These are phyloP conservation scores for Cacatua alba DNA, from an alignment of 2,113 vertebrate species.

Conservation along the genomic window DNA sequence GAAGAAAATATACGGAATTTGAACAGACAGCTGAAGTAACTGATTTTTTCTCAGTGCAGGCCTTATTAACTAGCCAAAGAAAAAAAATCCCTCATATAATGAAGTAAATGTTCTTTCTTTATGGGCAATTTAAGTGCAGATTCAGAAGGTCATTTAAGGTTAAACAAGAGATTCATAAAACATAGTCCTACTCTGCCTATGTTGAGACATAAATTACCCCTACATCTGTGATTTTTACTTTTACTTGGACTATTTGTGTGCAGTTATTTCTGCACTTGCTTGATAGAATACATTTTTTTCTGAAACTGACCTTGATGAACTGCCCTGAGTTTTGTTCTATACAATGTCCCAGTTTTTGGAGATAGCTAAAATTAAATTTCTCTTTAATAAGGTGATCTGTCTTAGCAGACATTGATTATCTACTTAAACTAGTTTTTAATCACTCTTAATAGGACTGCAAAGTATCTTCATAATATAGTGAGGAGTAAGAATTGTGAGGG, in stretches of 20 bases:
- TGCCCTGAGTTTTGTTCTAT: background rate
- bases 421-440: constrained; percentile 56
- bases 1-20: background rate
- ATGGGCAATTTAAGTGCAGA: constrained; percentile 6
- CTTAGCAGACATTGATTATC: constrained; percentile 53
- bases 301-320: background rate
- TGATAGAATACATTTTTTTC: background rate
- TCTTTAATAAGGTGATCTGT: constrained; percentile 55
- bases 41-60: background rate
- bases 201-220: background rate
- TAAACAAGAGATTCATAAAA: background rate
- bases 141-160: background rate
- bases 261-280: background rate
- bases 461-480: constrained; percentile 3
- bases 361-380: constrained; percentile 44
- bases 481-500: background rate
- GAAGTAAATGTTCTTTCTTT: background rate
- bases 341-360: background rate
- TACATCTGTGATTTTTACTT: background rate
- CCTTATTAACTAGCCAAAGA: background rate
- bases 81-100: background rate
- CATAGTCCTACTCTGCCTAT: background rate
- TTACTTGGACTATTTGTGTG: background rate
- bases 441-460: background rate
- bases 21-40: background rate